Evolutionary conservation across 2,888 invertebrate species (phyloP).

Genomic region (Oxyteleia sp.): DNA sequence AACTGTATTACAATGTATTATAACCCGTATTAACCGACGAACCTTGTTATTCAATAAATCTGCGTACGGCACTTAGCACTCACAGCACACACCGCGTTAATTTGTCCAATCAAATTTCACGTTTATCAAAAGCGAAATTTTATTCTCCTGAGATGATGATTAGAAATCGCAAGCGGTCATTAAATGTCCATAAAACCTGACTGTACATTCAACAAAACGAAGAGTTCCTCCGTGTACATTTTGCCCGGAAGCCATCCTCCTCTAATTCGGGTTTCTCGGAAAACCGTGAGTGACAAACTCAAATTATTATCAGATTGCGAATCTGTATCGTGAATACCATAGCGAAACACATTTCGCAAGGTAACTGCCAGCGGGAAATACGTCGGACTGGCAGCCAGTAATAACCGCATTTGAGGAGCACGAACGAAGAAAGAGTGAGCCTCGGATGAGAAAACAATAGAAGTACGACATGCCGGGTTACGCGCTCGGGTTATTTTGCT

Average conservation of each 20-base stretch:
- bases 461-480: slow-evolving; percentile 47
- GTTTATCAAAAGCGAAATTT: no score
- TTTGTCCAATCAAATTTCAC: no score
- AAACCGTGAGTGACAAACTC: slow-evolving; percentile 41
- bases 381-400: slow-evolving; percentile 47
- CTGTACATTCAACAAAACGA: background rate
- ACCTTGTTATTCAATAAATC: slow-evolving; percentile 28
- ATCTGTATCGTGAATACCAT: slow-evolving; percentile 38
- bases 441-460: slow-evolving; percentile 54
- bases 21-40: slow-evolving; percentile 34
- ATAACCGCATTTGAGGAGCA: slow-evolving; percentile 46
- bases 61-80: no score
- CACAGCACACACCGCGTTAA: no score
- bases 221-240: no score
- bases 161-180: no score
- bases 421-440: slow-evolving; percentile 36
- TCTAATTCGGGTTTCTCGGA: slow-evolving; percentile 22
- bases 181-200: background rate
- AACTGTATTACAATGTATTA: slow-evolving; percentile 40
- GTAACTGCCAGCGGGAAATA: slow-evolving; percentile 42
- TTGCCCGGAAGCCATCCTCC: no score
- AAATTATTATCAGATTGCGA: slow-evolving; percentile 54
- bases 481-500: slow-evolving; percentile 57
- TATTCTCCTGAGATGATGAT: no score
- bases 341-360: slow-evolving; percentile 34